Evolutionary conservation across 2,888 invertebrate species (phyloP).

Genomic region (Pammene fasciana): DNA sequence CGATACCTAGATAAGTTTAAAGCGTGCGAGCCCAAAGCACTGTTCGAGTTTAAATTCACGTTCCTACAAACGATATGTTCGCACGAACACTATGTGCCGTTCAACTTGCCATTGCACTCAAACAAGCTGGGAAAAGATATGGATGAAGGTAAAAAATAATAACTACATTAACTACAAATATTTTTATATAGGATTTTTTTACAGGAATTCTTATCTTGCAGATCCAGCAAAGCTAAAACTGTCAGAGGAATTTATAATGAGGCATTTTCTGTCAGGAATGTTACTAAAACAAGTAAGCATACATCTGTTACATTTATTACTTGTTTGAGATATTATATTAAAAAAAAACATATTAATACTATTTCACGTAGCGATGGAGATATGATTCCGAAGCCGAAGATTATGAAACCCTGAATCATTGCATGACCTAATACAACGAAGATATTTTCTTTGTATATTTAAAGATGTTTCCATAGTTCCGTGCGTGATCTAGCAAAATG

Average conservation of each 20-base stretch:
- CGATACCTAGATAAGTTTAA: constrained; percentile 93
- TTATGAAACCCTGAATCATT: no score
- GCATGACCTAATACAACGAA: no score
- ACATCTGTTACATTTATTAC: background rate
- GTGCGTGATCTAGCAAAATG: no score
- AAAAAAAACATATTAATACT: no score
- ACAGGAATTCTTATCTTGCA: constrained; percentile 54
- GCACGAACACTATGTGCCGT: constrained; percentile 97
- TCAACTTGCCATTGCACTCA: constrained; percentile 93
- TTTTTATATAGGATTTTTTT: constrained; percentile 40
- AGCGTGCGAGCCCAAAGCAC: constrained; percentile 89
- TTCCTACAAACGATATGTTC: constrained; percentile 95
- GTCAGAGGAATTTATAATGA: constrained; percentile 92
- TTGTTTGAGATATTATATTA: no score
- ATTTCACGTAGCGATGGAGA: no score
- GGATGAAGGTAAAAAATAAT: constrained; percentile 62
- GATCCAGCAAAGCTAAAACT: constrained; percentile 84
- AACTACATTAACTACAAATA: no score
- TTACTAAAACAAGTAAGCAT: constrained; percentile 87
- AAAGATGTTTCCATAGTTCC: no score
- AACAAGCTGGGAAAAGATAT: constrained; percentile 72
- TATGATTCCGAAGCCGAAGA: no score
- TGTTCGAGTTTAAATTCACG: constrained; percentile 96
- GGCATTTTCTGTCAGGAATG: constrained; percentile 95
- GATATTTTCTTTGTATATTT: no score